Evolutionary conservation across 2,113 vertebrate species (phyloP), one percentile per base, ranked within the genome.

Genomic region (Myiopsitta monachus): DNA sequence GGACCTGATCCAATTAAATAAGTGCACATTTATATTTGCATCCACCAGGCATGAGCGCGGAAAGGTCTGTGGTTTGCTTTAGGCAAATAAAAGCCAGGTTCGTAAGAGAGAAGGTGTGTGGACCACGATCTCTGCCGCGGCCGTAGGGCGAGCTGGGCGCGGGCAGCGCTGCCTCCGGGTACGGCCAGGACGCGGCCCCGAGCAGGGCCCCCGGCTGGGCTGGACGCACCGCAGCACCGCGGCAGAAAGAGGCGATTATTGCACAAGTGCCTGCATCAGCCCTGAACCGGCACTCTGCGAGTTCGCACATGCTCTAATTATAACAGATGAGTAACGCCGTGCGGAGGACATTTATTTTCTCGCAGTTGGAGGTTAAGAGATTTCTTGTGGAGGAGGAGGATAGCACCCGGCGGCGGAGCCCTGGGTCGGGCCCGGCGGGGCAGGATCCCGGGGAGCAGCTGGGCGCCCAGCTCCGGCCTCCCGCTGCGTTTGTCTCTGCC

Each of bases 1-100:
- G 99, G 99, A 99, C 98, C 98, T 98, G 98, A 99, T 99, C 99
- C 99, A 99, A 99, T 99, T 99, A 99, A 99, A 98, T 98, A 99
- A 99, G 98, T 98, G 98, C 98, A 98, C 98, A 98, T 99, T 98
- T 98, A 98, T 97, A 98, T 98, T 98, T 99, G 98, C 98, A 98
- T 99, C 98, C 98, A 98, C 98, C 99, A 98, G 97, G 98, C 97
- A 78, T 83, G 94, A 98, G 97, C 94, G 96, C 94, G 94, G 97
- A 98, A 97, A 98, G 97, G 95, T 96, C 95, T 88, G 90, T 78
- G 97, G 97, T 97, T 98, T 96, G 97, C 97, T 97, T 95, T 87
- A 94, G 97, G 97, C 96, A 97, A 98, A 97, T 94, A 97, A 96
- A 95, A 95, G 92, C 72, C 97, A 74, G 88, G 94, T 97, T 98